These are phyloP conservation scores for Diacarnus erythraeanus DNA, from an alignment of 37 sponge, comb jelly and placozoan species.

Conservation along the genomic window DNA sequence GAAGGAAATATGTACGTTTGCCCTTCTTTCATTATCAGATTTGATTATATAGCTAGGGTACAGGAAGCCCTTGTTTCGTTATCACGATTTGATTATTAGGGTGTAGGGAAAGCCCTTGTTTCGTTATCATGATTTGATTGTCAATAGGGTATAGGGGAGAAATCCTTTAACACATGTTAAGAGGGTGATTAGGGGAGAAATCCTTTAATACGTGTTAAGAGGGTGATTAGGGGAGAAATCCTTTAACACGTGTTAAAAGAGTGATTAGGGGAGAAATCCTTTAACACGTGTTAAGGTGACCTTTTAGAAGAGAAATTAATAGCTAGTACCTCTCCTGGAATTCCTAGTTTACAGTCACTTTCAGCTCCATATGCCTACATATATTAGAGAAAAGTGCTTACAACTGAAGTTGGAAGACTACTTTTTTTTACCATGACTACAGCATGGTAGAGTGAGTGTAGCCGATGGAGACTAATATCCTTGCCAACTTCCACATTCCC, in stretches of 20 bases:
- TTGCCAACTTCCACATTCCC: constrained; percentile 89
- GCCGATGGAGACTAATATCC: constrained; percentile 59
- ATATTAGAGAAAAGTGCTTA: not conserved
- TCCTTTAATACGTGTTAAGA: no score
- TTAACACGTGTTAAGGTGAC: no score
- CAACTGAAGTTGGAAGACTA: not conserved
- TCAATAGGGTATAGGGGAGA: no score
- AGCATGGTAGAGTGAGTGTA: constrained; percentile 75
- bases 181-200: no score
- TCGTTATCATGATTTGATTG: no score
- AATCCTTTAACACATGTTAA: no score
- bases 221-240: no score
- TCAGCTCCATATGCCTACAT: constrained; percentile 72
- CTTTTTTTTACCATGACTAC: constrained; percentile 73
- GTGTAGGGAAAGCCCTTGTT: not conserved
- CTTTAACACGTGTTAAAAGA: no score
- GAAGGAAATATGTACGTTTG: no score
- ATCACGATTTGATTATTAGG: not conserved
- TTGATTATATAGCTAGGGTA: not conserved
- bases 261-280: no score
- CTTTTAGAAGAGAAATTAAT: no score
- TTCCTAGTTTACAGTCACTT: constrained; percentile 70
- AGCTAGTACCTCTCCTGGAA: constrained; percentile 87
- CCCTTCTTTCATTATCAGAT: no score
- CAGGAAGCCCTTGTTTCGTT: not conserved